Evolutionary conservation across 1,140 invertebrate genomes (phyloP).

Genomic region (Arctopsyche grandis): DNA sequence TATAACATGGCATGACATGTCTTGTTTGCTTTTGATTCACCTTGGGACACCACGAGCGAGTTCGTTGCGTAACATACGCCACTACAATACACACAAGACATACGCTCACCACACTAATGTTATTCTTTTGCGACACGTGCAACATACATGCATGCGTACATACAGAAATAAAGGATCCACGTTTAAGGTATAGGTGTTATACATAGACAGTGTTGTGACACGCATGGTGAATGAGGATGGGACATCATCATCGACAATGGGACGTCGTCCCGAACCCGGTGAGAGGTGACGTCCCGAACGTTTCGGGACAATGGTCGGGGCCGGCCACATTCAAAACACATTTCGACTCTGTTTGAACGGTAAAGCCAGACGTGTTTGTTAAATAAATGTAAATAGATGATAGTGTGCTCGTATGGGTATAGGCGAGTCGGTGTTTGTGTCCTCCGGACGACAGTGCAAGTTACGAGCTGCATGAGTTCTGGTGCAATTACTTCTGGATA

Average conservation of each 20-base stretch:
- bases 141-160: not conserved
- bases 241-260: slow-evolving; percentile 7
- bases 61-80: not conserved
- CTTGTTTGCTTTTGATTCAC: slow-evolving; percentile 3
- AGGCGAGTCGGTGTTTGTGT: not conserved
- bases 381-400: slow-evolving; percentile 22
- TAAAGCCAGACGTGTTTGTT: slow-evolving; percentile 27
- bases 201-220: no score
- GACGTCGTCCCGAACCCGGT: not conserved
- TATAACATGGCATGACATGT: not conserved
- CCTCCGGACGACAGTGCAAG: no score
- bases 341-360: not conserved
- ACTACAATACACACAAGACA: not conserved
- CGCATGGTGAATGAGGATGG: not conserved
- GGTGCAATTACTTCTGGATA: no score
- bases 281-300: not conserved
- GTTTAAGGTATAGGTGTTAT: no score
- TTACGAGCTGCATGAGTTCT: no score
- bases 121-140: not conserved
- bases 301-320: not conserved
- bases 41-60: not conserved
- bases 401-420: not conserved
- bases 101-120: not conserved
- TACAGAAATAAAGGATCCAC: not conserved
- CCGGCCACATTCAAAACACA: slow-evolving; percentile 8